Conservation (phyloP, 2,888 invertebrate species). For the Eretmocerus hayati region DNA sequence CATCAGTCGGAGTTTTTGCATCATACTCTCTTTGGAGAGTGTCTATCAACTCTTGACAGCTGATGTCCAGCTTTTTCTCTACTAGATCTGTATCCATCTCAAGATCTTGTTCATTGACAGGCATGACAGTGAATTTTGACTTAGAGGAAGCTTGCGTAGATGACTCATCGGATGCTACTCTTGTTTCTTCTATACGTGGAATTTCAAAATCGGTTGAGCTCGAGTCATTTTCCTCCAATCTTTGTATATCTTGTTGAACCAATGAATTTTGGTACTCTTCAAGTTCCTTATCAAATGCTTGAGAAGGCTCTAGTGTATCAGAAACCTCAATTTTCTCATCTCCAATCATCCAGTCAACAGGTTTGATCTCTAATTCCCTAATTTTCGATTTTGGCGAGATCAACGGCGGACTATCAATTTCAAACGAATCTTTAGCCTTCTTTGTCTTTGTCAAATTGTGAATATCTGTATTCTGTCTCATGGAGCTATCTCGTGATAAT, state of each 20-base stretch:
- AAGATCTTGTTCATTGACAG: slow-evolving; percentile 36
- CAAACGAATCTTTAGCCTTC: slow-evolving; percentile 33
- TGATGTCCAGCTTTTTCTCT: slow-evolving; percentile 40
- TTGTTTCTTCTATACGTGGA: slow-evolving; percentile 14
- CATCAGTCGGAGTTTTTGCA: slow-evolving; percentile 39
- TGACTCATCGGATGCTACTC: slow-evolving; percentile 5
- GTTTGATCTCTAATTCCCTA: slow-evolving; percentile 39
- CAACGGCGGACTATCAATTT: slow-evolving; percentile 38
- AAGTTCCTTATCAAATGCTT: slow-evolving; percentile 41
- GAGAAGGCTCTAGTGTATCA: slow-evolving; percentile 38
- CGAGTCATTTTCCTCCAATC: slow-evolving; percentile 3
- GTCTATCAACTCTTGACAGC: slow-evolving; percentile 42
- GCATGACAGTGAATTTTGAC: slow-evolving; percentile 35
- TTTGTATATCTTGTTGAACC: slow-evolving; percentile 23
- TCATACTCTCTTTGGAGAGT: slow-evolving; percentile 40
- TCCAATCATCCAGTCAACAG: slow-evolving; percentile 43
- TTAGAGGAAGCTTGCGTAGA: slow-evolving; percentile 9
- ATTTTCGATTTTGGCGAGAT: slow-evolving; percentile 37
- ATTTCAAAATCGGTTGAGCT: slow-evolving; percentile 8
- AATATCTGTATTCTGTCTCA: slow-evolving; percentile 15
- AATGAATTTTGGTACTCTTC: slow-evolving; percentile 38
- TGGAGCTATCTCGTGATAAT: slow-evolving; percentile 26
- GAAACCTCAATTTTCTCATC: slow-evolving; percentile 44
- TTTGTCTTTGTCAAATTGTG: slow-evolving; percentile 20
- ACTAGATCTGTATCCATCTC: slow-evolving; percentile 36